Conservation (phyloP, 2,888 invertebrate species). For the Suillia variegata region DNA sequence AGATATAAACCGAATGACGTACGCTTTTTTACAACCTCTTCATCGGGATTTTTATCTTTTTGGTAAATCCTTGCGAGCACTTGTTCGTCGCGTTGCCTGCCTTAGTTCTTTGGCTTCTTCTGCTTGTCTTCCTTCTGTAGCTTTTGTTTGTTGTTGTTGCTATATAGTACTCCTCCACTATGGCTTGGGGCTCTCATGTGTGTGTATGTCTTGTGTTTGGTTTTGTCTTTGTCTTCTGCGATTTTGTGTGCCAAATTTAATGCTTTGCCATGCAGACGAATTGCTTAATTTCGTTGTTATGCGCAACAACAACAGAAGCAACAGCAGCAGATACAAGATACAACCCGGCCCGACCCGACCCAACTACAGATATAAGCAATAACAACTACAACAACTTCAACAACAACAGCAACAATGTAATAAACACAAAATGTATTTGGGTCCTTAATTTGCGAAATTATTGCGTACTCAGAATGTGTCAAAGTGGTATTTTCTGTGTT, state of each 20-base stretch:
- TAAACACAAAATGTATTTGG: background rate
- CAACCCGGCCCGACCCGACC: constrained; percentile 7
- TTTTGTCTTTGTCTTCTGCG: constrained; percentile 16
- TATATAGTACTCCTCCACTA: no score
- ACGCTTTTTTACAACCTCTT: no score
- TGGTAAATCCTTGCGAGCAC: no score
- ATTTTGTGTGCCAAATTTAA: no score
- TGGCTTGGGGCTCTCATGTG: constrained; percentile 1
- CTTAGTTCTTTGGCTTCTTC: no score
- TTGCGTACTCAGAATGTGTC: background rate
- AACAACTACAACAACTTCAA: constrained; percentile 7
- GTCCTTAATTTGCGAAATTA: background rate
- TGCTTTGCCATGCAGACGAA: no score
- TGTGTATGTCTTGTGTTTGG: constrained; percentile 10
- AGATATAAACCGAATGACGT: no score
- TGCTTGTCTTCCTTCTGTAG: no score
- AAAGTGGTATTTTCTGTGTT: background rate
- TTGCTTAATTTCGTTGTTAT: no score
- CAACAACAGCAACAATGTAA: background rate
- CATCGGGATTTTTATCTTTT: no score
- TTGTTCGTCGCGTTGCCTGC: no score
- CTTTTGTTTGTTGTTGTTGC: no score
- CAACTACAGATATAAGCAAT: constrained; percentile 19
- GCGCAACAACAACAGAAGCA: constrained; percentile 2
- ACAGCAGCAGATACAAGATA: constrained; percentile 5